Base-by-base conservation (phyloP, 2,113 vertebrate genomes). In the Sander vitreus region DNA sequence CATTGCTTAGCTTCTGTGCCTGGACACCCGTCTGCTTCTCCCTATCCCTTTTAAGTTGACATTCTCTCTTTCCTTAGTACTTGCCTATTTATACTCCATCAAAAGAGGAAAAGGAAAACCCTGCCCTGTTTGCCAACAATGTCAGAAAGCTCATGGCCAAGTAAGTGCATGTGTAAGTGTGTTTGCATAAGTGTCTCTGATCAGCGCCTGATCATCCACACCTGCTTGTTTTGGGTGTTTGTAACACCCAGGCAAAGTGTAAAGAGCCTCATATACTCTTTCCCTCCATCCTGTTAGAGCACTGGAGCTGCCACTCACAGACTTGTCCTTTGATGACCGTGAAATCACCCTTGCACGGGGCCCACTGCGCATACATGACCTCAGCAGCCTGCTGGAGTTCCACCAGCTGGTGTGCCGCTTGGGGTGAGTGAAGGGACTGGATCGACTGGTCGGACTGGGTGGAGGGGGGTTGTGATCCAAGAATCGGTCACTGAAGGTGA, bases 281-380 rank as follows among this genome's bases (percentile, higher is more conserved):
- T 36, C 15, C 48, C 7, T 2, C 86, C 94, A 18, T 86, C 86
- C 57, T 81, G 58, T 6, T 84, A 99, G 98, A 90, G 97, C 97
- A 0, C 79, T 99, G 94, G 94, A 95, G 12, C 39, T 97, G 83
- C 93, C 97, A 0, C 96, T 98, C 77, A 97, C 95, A 0, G 97
- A 99, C 89, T 96, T 98, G 80, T 97, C 97, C 0, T 98, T 97
- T 53, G 98, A 99, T 70, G 98, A 99, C 87, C 96, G 96, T 80
- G 96, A 97, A 86, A 95, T 99, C 76, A 95, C 95, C 83, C 93
- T 98, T 84, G 96, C 97, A 0, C 93, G 94, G 58, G 97, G 97
- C 59, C 98, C 96, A 10, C 95, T 99, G 80, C 76, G 94, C 7
- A 95, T 98, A 1, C 95, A 95, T 0, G 88, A 95, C 43, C 92